Evolutionary conservation across 2,888 invertebrate genomes (phyloP), one percentile per base, ranked within the genome.

Genomic region (Ornithoptera alexandrae): DNA sequence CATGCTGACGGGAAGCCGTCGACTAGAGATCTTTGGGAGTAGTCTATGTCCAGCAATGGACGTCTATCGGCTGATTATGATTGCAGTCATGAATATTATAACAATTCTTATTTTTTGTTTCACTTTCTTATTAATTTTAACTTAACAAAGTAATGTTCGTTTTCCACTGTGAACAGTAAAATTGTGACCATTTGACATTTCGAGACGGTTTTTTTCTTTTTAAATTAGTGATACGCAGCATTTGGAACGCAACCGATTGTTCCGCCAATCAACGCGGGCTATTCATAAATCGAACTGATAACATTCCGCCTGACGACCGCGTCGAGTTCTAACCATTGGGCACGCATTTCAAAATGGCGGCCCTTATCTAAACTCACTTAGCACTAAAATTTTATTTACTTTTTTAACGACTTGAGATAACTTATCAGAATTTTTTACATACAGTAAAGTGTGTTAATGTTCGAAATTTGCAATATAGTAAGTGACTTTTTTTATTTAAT

Each of bases 211-310:
- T 84, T 85, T 46, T 3, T 77, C 79, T 80, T 85, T 87, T 85
- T 83, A 82, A 84, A 85, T 85, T 84, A 77, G 78, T 83, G 85
- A 67, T 62, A 68, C 46, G 66, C 76, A 76, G 75, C 74, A 74
- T 65, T 69, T 30, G 4, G 67, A 70, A 62, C 64, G 71, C 76
- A 73, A 77, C 77, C 80, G 78, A 74, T 77, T 78, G 80, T 79
- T 79, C 79, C 77, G 78, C 91, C 91, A 92, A 92, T 90, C 85
- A 80, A 78, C 76, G 79, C 73, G 72, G 78, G 74, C 84, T 73
- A 83, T 88, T 88, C 81, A 82, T 85, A 90, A 89, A 89, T 87
- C 84, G 88, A 87, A 87, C 78, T 85, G 83, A 89, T 91, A 91
- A 89, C 91, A 88, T 80, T 79, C 77, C 74, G 78, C 77, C 74